phyloP scores from a whole-genome alignment of 2,888 invertebrate genomes.

The Chrysodeixis includens region DNA sequence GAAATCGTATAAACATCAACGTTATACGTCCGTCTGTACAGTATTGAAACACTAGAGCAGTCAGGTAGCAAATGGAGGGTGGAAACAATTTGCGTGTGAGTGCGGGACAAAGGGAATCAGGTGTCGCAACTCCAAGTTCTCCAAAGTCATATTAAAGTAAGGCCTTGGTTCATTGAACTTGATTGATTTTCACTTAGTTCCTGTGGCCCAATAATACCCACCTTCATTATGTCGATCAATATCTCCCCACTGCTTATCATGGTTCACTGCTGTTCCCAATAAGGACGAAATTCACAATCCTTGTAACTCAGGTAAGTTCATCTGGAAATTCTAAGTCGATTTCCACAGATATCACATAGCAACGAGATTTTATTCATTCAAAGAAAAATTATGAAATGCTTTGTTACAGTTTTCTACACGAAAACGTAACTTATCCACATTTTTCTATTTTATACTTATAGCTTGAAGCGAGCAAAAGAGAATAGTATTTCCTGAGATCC shows the following conservation, averaged over 20 bases:
- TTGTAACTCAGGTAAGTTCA: not conserved
- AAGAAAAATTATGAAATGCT: slow-evolving; percentile 9
- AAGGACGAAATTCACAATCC: slow-evolving; percentile 4
- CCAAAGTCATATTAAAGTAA: not conserved
- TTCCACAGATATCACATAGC: not conserved
- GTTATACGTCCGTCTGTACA: not conserved
- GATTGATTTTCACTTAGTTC: slow-evolving; percentile 2
- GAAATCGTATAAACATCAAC: slow-evolving; percentile 2
- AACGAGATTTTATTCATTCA: slow-evolving; percentile 10
- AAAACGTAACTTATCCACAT: slow-evolving; percentile 46
- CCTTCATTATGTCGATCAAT: not conserved
- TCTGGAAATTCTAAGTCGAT: not conserved
- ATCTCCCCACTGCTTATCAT: not conserved
- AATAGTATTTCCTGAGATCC: slow-evolving; percentile 61
- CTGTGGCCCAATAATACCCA: not conserved
- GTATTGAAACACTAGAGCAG: not conserved
- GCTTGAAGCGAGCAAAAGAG: slow-evolving; percentile 57
- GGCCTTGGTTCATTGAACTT: not conserved
- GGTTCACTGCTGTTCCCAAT: slow-evolving; percentile 2
- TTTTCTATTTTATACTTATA: slow-evolving; percentile 58
- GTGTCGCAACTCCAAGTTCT: not conserved
- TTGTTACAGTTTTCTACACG: slow-evolving; percentile 29
- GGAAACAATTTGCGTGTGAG: slow-evolving; percentile 14
- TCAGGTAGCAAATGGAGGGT: not conserved
- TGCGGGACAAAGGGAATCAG: slow-evolving; percentile 3